Base-by-base conservation (phyloP, 2,888 invertebrate genomes). In the Byasa hedistus region DNA sequence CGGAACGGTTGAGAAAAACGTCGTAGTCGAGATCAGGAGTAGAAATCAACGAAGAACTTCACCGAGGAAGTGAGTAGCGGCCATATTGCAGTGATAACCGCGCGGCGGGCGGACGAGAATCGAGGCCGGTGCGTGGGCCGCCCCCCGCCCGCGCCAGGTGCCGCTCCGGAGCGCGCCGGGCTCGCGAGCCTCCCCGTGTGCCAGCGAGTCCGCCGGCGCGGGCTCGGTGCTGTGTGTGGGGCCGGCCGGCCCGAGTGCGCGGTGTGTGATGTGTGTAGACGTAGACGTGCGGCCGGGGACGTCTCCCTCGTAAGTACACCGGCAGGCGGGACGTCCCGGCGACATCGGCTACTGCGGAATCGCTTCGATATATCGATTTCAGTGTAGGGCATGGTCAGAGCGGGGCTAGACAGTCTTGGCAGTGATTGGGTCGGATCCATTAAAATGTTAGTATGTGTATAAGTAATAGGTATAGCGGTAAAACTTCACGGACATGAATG, bases 91-190 rank as follows among this genome's bases (percentile, higher is more conserved):
- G 91, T 91, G 91, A 91, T 91, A 91, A 91, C 91, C 91, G 91
- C 91, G 91, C 91, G 90, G 89, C 91, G 89, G 91, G 91, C 91
- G 91, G 91, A 89, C 91, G 90, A 91, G 91, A 91, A 91, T 91
- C 91, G 91, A 91, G 91, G 91, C 91, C 91, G 91, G 90, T 91
- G 91, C 91, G 91, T 91, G 91, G 92, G 92, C 92, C 92, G 90
- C 90, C 91, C 90, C 85, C 87, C 90, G 86, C 90, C 88, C 88
- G 86, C 87, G 89, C 89, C 89, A 87, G 88, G 89, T 87, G 89
- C 89, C 92, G 91, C 93, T 92, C 93, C 91, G 92, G 91, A 91
- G 93, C 93, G 93, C 93, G 93, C 93, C 93, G 92, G 91, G 92
- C 92, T 92, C 90, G 89, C 80, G 84, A 90, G 86, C 90, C 89